These are phyloP conservation scores for Zygogramma bicolorata DNA, from an alignment of 2,888 invertebrate genomes.

Conservation along the genomic window DNA sequence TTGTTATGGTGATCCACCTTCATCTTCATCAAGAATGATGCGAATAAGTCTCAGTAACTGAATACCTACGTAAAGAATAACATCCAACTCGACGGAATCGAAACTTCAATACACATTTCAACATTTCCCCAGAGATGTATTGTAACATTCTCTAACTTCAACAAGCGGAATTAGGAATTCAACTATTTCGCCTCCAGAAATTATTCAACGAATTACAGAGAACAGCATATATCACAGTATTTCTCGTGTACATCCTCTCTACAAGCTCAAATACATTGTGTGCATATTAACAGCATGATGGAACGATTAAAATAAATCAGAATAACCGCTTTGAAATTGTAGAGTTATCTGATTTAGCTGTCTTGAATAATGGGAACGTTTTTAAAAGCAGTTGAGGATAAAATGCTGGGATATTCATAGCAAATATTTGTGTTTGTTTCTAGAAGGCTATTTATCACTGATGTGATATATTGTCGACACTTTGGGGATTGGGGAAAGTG, in stretches of 20 bases:
- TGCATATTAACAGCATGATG: slow-evolving; percentile 2
- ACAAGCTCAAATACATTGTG: slow-evolving; percentile 3
- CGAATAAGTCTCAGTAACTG: no score
- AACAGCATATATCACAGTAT: slow-evolving; percentile 12
- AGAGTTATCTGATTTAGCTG: not conserved
- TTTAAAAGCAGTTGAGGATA: not conserved
- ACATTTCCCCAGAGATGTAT: not conserved
- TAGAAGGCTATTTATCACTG: not conserved
- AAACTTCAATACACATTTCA: not conserved
- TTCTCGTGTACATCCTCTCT: slow-evolving; percentile 4
- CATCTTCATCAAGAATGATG: no score
- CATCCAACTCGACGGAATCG: no score
- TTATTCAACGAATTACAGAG: not conserved
- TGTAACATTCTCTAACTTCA: not conserved
- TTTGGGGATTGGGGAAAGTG: not conserved
- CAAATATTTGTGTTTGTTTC: not conserved
- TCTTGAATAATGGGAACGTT: not conserved
- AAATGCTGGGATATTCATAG: not conserved
- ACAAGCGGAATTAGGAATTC: not conserved
- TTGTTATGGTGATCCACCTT: no score
- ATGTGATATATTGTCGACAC: not conserved
- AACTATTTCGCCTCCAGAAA: not conserved
- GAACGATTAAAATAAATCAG: slow-evolving; percentile 8
- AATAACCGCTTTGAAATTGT: slow-evolving; percentile 13
- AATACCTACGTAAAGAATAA: no score